A percentile compares a stretch with the other conserved stretches of the same genome.
phyloP scores from a whole-genome alignment of 2,113 vertebrate genomes.

The Sylvia atricapilla region DNA sequence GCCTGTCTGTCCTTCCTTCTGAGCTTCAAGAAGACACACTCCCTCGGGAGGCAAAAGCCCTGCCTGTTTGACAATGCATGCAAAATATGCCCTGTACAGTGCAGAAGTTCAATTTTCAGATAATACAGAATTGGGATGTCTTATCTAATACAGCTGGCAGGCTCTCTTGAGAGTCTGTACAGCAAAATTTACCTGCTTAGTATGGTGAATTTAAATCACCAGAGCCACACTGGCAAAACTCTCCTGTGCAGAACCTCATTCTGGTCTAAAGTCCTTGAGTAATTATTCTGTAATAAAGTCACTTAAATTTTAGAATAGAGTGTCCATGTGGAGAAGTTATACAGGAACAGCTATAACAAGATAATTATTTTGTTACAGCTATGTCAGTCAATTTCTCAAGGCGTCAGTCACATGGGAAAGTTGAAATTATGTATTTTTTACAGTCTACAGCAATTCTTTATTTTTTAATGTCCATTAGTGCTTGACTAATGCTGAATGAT shows the following conservation, averaged over 20 bases:
- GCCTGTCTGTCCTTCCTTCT: neutral
- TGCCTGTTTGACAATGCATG: neutral
- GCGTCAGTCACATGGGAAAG: slow-evolving; percentile 16
- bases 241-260: slow-evolving; percentile 35
- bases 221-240: neutral
- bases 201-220: slow-evolving; percentile 40
- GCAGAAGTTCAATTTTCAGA: slow-evolving; percentile 18
- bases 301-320: slow-evolving; percentile 55
- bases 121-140: neutral
- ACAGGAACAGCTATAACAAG: slow-evolving; percentile 34
- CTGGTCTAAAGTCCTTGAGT: slow-evolving; percentile 26
- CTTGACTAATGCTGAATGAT: slow-evolving; percentile 36
- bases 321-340: slow-evolving; percentile 49
- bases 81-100: neutral
- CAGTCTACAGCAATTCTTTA: slow-evolving; percentile 29
- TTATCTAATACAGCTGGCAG: slow-evolving; percentile 10
- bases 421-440: slow-evolving; percentile 50
- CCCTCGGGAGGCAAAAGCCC: neutral
- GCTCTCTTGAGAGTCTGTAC: neutral
- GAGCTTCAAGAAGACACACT: neutral
- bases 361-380: slow-evolving; percentile 64
- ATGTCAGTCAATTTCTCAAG: slow-evolving; percentile 44
- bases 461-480: slow-evolving; percentile 54
- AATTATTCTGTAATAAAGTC: slow-evolving; percentile 63
- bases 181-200: slow-evolving; percentile 38